Evolutionary conservation across 2,797 vertebrate genomes (phyloP), one percentile per base, ranked within the genome.

Genomic region (Pipistrellus pygmaeus): DNA sequence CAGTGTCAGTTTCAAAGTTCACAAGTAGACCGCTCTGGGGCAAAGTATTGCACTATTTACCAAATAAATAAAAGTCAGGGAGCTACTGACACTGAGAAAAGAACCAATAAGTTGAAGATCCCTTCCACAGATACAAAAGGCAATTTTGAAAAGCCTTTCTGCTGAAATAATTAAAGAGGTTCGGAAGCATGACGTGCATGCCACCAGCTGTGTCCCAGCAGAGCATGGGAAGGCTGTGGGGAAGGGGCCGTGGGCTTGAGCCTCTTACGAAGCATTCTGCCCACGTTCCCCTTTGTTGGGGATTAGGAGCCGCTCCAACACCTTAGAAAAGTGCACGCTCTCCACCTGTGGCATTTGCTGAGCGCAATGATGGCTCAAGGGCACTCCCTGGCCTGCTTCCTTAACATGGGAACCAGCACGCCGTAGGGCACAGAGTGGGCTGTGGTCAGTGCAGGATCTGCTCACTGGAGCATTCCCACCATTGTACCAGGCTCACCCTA

Each of bases 1-100:
- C 32, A 11, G 55, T 44, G 20, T 85, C 32, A 30, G 46, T 62
- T 93, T 82, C 92, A 78, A 68, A 89, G 84, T 88, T 94, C 30
- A 82, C 2, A 60, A 51, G 20, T 68, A 69, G 60, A 71, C 35
- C 48, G 51, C 68, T 89, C 66, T 41, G 72, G 57, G 71, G 30
- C 64, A 88, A 88, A 57, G 35, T 35, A 84, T 51, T 71, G 23
- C 10, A 69, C 23, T 68, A 68, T 68, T 77, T 68, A 85, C 62
- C 72, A 71, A 68, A 73, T 89, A 91, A 88, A 68, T 21, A 69
- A 86, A 62, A 20, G 35, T 6, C 51, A 57, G 38, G 12, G 30
- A 80, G 32, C 77, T 32, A n/a, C 1, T 77, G 68, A 69, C 51
- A 75, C 23, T 48, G 77, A 69, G 44, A 82, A 68, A 38, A 88